Base-by-base conservation (phyloP, 2,888 invertebrate genomes). In the Lasioglossum marginatum region DNA sequence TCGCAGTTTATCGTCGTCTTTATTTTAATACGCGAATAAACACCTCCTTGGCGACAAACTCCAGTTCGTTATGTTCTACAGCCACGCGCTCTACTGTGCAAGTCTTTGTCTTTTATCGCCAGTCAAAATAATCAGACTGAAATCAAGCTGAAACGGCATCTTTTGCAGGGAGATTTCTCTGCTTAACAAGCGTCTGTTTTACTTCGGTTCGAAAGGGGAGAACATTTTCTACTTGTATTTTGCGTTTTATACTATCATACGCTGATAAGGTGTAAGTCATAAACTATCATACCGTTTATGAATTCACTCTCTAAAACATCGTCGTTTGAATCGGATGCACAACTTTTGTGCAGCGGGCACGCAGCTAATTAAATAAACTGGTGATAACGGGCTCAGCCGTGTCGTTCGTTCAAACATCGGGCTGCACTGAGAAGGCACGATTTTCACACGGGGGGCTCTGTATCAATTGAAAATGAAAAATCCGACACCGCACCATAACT, bases 11-110 rank as follows among this genome's bases (percentile, higher is more conserved):
- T 70, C 74, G 80, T 43, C 77, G 57, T 45, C 77, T 82, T 52
- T 73, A 71, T 73, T 87, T 82, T 83, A 68, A 88, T 82, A 79
- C 37, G 68, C 52, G 77, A 84, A 80, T 77, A 79, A 68, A 43
- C 57, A 37, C 40, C 80, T 23, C 52, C 52, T 23, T 1, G 10
- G n/a, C 48, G 34, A 34, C 6, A 34, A 66, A 19, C 34, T 34
- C 34, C 3, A 16, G 66, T 19, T 66, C 19, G 66, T 66, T 66
- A 66, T 3, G 19, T 52, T 19, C 66, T 19, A 23, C 23, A 10
- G n/a, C n/a, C 10, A n/a, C 23, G 23, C 52, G n/a, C 52, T 52
- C 3, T 1, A n/a, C 23, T 23, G 23, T 52, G 10, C 10, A 4
- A 52, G n/a, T n/a, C 10, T 52, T 52, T 52, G 52, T 52, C 52